phyloP scores from a whole-genome alignment of 1,140 invertebrate species.

The Drosophila jambulina region DNA sequence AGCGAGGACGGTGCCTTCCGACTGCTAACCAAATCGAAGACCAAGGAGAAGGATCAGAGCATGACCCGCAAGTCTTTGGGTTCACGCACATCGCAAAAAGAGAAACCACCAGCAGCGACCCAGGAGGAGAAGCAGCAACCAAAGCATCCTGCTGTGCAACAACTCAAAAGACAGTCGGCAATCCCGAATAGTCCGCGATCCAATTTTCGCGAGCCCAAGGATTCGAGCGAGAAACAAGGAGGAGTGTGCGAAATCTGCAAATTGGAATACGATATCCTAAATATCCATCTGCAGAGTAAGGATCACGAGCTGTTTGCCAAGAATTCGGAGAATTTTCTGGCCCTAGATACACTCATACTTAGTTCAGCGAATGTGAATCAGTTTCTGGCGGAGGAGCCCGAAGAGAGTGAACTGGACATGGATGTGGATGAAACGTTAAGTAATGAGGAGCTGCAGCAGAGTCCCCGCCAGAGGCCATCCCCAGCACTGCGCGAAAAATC shows the following conservation, averaged over 20 bases:
- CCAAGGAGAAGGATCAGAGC: slow-evolving; percentile 51
- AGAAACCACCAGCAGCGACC: slow-evolving; percentile 17
- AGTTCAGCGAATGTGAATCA: slow-evolving; percentile 69
- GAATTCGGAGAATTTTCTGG: slow-evolving; percentile 90
- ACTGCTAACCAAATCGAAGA: slow-evolving; percentile 48
- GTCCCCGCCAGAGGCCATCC: slow-evolving; percentile 49
- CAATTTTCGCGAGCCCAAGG: slow-evolving; percentile 60
- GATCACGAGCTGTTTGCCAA: slow-evolving; percentile 90
- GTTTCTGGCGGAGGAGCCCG: slow-evolving; percentile 60
- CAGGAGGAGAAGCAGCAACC: slow-evolving; percentile 26
- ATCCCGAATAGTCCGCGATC: slow-evolving; percentile 58
- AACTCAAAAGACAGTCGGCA: slow-evolving; percentile 42
- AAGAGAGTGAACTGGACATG: slow-evolving; percentile 68
- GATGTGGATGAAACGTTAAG: slow-evolving; percentile 72
- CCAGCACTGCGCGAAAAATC: slow-evolving; percentile 76
- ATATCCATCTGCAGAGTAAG: slow-evolving; percentile 89
- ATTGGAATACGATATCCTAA: slow-evolving; percentile 88
- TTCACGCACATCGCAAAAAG: slow-evolving; percentile 61
- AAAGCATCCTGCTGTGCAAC: slow-evolving; percentile 50
- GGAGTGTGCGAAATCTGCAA: slow-evolving; percentile 92
- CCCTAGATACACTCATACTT: slow-evolving; percentile 89
- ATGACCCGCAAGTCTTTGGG: slow-evolving; percentile 69
- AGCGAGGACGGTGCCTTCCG: slow-evolving; percentile 82
- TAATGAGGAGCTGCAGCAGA: slow-evolving; percentile 55
- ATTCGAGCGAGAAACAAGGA: slow-evolving; percentile 85